These are phyloP conservation scores for Emydocephalus ijimae DNA, from an alignment of 2,113 vertebrate species.

Conservation along the genomic window DNA sequence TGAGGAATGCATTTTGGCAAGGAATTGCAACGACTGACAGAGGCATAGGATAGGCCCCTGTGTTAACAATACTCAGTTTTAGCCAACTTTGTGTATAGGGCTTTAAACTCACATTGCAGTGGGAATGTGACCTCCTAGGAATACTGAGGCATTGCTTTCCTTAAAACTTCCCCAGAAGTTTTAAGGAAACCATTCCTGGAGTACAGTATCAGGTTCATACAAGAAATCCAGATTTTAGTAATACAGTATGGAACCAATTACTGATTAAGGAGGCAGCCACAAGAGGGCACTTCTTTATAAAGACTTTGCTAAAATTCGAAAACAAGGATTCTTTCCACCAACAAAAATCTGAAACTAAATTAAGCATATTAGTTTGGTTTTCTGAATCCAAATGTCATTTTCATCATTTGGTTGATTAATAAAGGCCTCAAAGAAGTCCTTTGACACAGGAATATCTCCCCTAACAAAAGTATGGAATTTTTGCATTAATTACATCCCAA, in stretches of 20 bases:
- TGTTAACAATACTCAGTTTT: background rate
- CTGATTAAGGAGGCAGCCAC: constrained; percentile 10
- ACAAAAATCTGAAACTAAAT: background rate
- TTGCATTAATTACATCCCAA: background rate
- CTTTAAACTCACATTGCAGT: background rate
- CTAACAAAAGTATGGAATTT: background rate
- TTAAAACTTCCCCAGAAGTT: background rate
- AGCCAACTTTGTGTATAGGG: background rate
- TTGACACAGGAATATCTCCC: too few species aligned
- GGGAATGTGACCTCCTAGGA: background rate
- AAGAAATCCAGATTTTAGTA: background rate
- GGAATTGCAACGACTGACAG: background rate
- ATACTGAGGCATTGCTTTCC: background rate
- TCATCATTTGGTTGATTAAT: background rate
- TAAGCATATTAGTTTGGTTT: background rate
- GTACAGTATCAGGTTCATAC: background rate
- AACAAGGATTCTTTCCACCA: background rate
- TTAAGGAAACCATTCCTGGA: background rate
- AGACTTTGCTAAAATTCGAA: background rate
- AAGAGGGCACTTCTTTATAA: constrained; percentile 29
- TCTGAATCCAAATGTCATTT: background rate
- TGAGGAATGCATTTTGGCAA: background rate
- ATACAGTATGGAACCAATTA: background rate
- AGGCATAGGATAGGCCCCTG: background rate
- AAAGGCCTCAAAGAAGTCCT: background rate